These are phyloP conservation scores for Noctuana brunneofusca DNA, from an alignment of 2,888 invertebrate genomes.

Conservation along the genomic window DNA sequence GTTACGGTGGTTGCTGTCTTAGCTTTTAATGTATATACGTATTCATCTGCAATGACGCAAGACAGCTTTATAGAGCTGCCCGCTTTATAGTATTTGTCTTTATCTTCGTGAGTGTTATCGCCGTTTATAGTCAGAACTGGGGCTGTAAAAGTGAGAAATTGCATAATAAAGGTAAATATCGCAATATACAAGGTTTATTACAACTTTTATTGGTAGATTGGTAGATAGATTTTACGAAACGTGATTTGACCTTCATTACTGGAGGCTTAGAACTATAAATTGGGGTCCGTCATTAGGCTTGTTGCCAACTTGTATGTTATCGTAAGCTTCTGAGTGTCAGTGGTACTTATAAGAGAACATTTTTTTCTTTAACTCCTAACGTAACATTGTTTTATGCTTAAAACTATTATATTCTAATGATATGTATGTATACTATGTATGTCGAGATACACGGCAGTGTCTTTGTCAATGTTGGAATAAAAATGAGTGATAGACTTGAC, in stretches of 20 bases:
- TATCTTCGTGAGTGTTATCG: conserved; percentile 86
- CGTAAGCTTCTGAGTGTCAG: neutral
- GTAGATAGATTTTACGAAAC: conserved; percentile 10
- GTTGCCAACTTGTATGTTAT: conserved; percentile 20
- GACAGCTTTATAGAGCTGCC: conserved; percentile 88
- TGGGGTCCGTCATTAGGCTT: conserved; percentile 18
- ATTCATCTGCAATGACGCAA: conserved; percentile 80
- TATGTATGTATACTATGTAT: too few species aligned
- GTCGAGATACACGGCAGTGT: too few species aligned
- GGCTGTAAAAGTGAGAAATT: conserved; percentile 73
- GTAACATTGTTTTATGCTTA: too few species aligned
- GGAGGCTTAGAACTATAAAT: conserved; percentile 25
- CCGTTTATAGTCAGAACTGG: conserved; percentile 88
- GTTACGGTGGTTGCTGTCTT: conserved; percentile 57
- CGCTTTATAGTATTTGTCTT: conserved; percentile 88
- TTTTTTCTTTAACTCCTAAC: neutral
- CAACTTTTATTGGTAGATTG: conserved; percentile 13
- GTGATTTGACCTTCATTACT: conserved; percentile 21
- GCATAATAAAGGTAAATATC: conserved; percentile 26
- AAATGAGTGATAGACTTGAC: too few species aligned
- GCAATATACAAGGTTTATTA: conserved; percentile 18
- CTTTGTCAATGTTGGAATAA: too few species aligned
- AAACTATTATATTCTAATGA: too few species aligned
- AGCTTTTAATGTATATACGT: conserved; percentile 56
- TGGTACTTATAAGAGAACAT: neutral